Conservation (phyloP, 2,797 vertebrate genomes). For the Manis pentadactyla region DNA sequence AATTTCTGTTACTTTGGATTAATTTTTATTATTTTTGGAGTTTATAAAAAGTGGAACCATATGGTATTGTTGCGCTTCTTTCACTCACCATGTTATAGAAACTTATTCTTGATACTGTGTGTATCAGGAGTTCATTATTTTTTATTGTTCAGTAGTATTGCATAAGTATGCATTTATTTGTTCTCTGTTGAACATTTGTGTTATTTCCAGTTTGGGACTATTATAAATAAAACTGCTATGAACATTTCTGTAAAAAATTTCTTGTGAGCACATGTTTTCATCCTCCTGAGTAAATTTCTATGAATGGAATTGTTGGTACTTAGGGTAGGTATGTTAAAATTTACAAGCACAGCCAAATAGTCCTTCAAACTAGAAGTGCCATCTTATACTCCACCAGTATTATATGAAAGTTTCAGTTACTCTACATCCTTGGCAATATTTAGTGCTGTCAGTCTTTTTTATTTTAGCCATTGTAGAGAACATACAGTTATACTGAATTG, state of each 20-base stretch:
- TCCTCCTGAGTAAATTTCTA: neutral
- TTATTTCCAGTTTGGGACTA: neutral
- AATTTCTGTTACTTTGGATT: neutral
- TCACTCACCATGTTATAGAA: neutral
- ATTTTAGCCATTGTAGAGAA: neutral
- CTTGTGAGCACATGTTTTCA: neutral
- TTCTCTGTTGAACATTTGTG: neutral
- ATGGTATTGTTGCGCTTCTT: conserved; percentile 25
- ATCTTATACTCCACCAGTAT: neutral
- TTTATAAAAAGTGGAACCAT: neutral
- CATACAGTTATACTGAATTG: neutral
- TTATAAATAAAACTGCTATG: neutral
- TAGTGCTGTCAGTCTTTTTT: neutral
- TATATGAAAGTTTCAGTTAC: neutral
- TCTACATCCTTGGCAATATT: neutral
- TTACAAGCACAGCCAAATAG: neutral
- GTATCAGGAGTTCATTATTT: neutral
- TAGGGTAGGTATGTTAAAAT: neutral
- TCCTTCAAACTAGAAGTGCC: neutral
- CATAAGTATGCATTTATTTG: neutral
- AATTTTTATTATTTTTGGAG: conserved; percentile 28
- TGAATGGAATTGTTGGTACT: neutral
- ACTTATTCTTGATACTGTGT: neutral
- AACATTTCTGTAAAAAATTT: neutral
- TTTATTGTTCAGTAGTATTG: neutral